These are phyloP conservation scores for Yponomeuta evonymella DNA, from an alignment of 2,888 invertebrate genomes.

Conservation along the genomic window DNA sequence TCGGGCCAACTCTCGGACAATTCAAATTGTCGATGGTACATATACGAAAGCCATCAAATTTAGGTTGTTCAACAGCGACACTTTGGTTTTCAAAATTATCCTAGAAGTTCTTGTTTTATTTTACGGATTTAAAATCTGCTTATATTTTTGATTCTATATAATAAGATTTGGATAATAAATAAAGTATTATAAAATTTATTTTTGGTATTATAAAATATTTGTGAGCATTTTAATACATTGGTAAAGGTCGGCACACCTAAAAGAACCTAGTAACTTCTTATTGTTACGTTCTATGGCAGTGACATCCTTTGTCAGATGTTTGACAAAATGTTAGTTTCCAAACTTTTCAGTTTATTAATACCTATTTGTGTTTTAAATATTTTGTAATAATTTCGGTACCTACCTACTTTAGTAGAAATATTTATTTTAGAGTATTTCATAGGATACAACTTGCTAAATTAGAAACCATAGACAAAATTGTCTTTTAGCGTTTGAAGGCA, in stretches of 20 bases:
- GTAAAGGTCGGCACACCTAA: not conserved
- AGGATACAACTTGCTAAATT: too few species aligned
- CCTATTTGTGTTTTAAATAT: too few species aligned
- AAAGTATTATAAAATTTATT: too few species aligned
- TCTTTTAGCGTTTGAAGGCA: too few species aligned
- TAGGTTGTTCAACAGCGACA: conserved; percentile 35
- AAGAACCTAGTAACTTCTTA: conserved; percentile 1
- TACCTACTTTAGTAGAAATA: too few species aligned
- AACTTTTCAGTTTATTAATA: not conserved
- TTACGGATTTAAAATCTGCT: not conserved
- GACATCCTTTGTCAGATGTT: conserved; percentile 39
- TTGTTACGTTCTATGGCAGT: conserved; percentile 31
- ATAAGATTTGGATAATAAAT: too few species aligned
- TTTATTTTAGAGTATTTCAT: too few species aligned
- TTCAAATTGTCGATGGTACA: conserved; percentile 29
- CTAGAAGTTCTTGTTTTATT: not conserved
- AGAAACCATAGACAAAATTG: too few species aligned
- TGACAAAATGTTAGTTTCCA: not conserved
- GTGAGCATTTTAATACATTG: not conserved
- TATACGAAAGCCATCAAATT: conserved; percentile 53
- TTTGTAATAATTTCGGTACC: too few species aligned
- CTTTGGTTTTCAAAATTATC: conserved; percentile 7
- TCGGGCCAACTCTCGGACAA: conserved; percentile 53
- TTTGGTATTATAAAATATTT: not conserved
- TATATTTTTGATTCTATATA: too few species aligned